Conservation (phyloP, 2,888 invertebrate species). For the Sinentomon sp. region DNA sequence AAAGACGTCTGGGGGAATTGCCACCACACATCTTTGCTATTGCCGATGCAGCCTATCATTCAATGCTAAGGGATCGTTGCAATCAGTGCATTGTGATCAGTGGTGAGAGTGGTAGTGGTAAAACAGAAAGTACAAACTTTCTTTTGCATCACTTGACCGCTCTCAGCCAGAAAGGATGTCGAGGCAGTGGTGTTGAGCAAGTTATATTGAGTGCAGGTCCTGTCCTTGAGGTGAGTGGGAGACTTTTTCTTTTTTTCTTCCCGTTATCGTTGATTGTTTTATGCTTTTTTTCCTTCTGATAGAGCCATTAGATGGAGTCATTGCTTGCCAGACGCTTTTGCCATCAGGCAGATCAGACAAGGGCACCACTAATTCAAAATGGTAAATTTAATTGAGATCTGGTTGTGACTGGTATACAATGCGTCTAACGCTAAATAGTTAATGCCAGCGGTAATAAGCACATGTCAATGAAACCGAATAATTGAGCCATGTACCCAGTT, state of each 20-base stretch:
- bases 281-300: not conserved
- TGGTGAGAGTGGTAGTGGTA: slow-evolving; percentile 83
- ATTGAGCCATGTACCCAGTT: too few species aligned
- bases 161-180: slow-evolving; percentile 73
- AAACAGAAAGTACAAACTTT: slow-evolving; percentile 89
- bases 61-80: slow-evolving; percentile 66
- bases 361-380: too few species aligned
- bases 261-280: not conserved
- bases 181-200: slow-evolving; percentile 86
- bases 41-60: slow-evolving; percentile 75
- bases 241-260: not conserved
- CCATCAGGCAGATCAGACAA: too few species aligned
- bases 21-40: slow-evolving; percentile 94
- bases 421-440: too few species aligned
- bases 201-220: slow-evolving; percentile 86
- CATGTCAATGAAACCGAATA: too few species aligned
- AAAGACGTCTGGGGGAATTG: slow-evolving; percentile 63
- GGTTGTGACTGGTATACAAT: too few species aligned
- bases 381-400: too few species aligned
- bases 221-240: slow-evolving; percentile 50
- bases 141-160: slow-evolving; percentile 81
- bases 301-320: not conserved
- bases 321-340: not conserved
- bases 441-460: too few species aligned
- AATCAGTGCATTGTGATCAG: slow-evolving; percentile 89